Evolutionary conservation across 2,113 vertebrate genomes (phyloP).

Genomic region (Mormoops blainvillei): DNA sequence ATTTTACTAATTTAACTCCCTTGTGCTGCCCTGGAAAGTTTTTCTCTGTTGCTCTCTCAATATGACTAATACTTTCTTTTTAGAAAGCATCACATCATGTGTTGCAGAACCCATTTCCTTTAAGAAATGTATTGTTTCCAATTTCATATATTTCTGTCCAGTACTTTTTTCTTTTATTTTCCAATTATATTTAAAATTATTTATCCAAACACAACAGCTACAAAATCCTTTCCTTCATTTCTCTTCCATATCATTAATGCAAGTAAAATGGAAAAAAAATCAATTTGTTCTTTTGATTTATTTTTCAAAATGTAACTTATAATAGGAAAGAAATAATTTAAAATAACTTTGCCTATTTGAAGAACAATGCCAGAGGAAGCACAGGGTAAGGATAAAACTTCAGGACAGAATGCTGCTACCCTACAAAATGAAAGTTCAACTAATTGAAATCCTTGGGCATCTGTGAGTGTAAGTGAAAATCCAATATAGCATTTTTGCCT

Average conservation of each 20-base stretch:
- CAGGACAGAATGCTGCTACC: not conserved
- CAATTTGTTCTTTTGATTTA: not conserved
- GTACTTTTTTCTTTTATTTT: not conserved
- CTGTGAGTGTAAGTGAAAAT: slow-evolving; percentile 6
- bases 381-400: not conserved
- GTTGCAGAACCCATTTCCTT: not conserved
- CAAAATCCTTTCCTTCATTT: not conserved
- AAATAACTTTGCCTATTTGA: not conserved
- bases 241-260: not conserved
- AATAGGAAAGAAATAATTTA: not conserved
- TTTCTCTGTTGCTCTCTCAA: not conserved
- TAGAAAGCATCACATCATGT: not conserved
- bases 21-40: not conserved
- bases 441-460: slow-evolving; percentile 25
- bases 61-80: not conserved
- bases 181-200: not conserved
- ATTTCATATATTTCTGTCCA: not conserved
- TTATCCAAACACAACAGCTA: not conserved
- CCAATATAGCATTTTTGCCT: not conserved
- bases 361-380: not conserved
- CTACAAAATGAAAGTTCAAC: not conserved
- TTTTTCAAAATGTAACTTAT: not conserved
- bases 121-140: not conserved
- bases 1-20: not conserved
- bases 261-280: not conserved